phyloP scores from a whole-genome alignment of 1,140 invertebrate genomes.

The Phocides pigmalion region DNA sequence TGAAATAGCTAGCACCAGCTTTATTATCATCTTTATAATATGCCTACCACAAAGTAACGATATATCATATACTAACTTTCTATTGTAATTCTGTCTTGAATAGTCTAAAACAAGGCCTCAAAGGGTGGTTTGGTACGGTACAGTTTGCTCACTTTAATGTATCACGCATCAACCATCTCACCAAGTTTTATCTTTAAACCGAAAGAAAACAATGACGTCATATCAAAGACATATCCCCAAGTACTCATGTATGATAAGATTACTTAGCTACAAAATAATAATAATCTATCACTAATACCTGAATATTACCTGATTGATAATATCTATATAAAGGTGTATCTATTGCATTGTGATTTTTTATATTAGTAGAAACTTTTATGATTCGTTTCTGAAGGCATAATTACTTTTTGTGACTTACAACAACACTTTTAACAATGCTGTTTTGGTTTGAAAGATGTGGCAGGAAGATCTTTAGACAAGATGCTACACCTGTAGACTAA shows the following conservation, averaged over 20 bases:
- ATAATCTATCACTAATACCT: background rate
- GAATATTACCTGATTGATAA: too few species aligned
- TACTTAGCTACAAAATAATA: slow-evolving; percentile 10
- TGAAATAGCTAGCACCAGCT: background rate
- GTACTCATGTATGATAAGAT: slow-evolving; percentile 25
- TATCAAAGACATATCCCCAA: slow-evolving; percentile 26
- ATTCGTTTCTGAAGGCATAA: too few species aligned
- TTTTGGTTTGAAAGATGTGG: too few species aligned
- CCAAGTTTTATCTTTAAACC: slow-evolving; percentile 10
- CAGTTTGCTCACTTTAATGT: background rate
- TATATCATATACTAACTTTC: background rate
- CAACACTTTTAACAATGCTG: too few species aligned
- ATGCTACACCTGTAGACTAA: too few species aligned
- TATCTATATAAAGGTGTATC: too few species aligned
- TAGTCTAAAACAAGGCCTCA: background rate
- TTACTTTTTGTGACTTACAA: too few species aligned
- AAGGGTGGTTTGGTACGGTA: too few species aligned
- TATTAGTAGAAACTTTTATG: too few species aligned
- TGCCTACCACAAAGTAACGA: background rate
- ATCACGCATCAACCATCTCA: background rate
- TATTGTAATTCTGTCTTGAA: background rate
- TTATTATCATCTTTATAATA: background rate
- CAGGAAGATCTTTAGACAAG: too few species aligned
- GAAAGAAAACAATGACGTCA: slow-evolving; percentile 46
- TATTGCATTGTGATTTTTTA: too few species aligned